Base-by-base conservation (phyloP, 2,113 vertebrate species). In the Mastomys coucha region DNA sequence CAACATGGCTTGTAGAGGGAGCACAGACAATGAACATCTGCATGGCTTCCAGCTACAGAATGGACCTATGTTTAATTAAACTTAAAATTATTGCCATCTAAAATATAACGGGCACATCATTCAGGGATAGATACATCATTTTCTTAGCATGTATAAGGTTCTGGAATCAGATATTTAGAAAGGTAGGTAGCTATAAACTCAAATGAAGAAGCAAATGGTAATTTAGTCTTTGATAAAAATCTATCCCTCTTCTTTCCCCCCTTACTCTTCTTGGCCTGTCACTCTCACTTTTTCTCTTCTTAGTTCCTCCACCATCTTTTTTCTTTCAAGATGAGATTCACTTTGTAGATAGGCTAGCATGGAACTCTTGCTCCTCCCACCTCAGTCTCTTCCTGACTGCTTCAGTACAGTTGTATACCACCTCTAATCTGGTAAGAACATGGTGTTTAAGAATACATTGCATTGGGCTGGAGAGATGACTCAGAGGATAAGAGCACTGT, bases 71-170 rank as follows among this genome's bases (percentile, higher is more conserved):
- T 45, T 92, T 93, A 56, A 78, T 75, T 97, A 75, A 95, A 96
- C 89, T 14, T 92, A 90, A 94, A 94, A 84, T 87, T 82, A 10
- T 85, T 49, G 87, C 20, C 13, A 65, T 33, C n/a, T n/a, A 94
- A 91, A 89, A 65, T 39, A 39, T 58, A 78, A 73, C 19, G 24
- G 45, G 26, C 7, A 13, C 39, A 28, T 8, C n/a, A 9, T 24
- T 67, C n/a, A 24, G 33, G 24, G 14, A 5, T 28, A 39, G 33
- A 80, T 4, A 28, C 26, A 14, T 31, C 33, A 36, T 45, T 78
- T n/a, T 0, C 42, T 58, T 36, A n/a, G 22, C 12, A 28, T 49
- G 39, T 19, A 2, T 12, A 49, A 49, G 39, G 1, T 33, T 45
- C 4, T 90, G 31, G 26, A 31, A 31, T 12, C 45, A 31, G 22